phyloP scores from a whole-genome alignment of 2,113 vertebrate species.

The Nannospalax galili region DNA sequence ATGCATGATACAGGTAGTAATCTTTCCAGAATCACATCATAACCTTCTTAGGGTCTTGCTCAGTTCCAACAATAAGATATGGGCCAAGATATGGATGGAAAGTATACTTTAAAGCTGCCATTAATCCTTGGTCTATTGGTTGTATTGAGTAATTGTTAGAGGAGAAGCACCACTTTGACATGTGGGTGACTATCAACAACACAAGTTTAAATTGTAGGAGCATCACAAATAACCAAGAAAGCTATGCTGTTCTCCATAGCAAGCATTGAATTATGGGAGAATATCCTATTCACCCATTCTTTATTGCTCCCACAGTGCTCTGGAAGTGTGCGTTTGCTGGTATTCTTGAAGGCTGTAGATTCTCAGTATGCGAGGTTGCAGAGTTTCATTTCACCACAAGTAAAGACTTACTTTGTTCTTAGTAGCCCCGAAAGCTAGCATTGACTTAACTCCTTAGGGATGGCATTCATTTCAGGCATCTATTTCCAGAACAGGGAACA shows the following conservation, averaged over 20 bases:
- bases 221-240: background rate
- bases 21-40: no score
- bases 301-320: background rate
- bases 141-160: background rate
- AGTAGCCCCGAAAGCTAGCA: background rate
- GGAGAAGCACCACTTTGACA: background rate
- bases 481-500: background rate
- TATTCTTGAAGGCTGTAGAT: background rate
- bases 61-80: background rate
- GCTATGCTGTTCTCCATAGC: background rate
- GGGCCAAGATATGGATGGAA: fast-evolving
- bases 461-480: background rate
- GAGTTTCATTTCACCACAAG: background rate
- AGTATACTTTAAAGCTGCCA: background rate
- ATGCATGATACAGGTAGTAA: background rate
- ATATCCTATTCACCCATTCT: background rate
- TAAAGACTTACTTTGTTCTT: background rate
- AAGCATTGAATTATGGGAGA: no score
- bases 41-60: background rate
- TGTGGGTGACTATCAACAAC: background rate
- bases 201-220: background rate
- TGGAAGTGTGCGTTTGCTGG: no score
- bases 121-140: background rate
- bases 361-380: background rate
- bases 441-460: background rate